Percentiles rank a stretch among this genome's conserved stretches.
Conservation (phyloP, 1,140 invertebrate species). For the Spodoptera frugiperda region DNA sequence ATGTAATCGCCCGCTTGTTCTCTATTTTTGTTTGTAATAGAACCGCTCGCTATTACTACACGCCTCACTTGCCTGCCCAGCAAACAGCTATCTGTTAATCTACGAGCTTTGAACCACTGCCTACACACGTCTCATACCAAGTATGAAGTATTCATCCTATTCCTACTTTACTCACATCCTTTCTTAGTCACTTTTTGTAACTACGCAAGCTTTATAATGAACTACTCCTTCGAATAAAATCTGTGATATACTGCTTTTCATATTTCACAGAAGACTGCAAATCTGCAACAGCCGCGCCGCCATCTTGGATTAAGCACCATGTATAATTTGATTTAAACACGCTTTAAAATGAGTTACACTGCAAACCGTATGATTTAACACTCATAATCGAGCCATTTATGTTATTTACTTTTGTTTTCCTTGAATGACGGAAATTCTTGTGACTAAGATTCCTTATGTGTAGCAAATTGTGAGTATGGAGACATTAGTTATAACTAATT, state of each 20-base stretch:
- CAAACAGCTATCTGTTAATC: conserved; percentile 50
- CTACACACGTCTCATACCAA: background rate
- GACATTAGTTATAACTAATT: conserved; percentile 44
- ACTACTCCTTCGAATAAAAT: background rate
- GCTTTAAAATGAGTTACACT: conserved; percentile 33
- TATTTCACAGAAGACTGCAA: conserved; percentile 15
- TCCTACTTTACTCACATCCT: background rate
- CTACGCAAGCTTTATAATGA: background rate
- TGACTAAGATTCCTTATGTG: background rate
- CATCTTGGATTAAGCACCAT: conserved; percentile 54
- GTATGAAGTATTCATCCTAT: background rate
- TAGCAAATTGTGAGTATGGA: conserved; percentile 12
- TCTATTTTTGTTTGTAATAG: conserved; percentile 51
- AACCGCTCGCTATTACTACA: conserved; percentile 48
- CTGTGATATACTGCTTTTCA: conserved; percentile 4
- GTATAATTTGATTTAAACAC: conserved; percentile 64
- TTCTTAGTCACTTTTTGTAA: conserved; percentile 8
- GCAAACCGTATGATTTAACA: conserved; percentile 54
- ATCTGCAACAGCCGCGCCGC: background rate
- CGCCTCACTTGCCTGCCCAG: conserved; percentile 23
- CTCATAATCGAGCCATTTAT: conserved; percentile 46
- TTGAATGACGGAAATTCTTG: conserved; percentile 21
- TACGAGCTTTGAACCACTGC: conserved; percentile 44
- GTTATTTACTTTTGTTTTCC: conserved; percentile 43
- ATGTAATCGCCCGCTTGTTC: conserved; percentile 59